Evolutionary conservation across 2,113 vertebrate species (phyloP).

Genomic region (Lycocorax pyrrhopterus): DNA sequence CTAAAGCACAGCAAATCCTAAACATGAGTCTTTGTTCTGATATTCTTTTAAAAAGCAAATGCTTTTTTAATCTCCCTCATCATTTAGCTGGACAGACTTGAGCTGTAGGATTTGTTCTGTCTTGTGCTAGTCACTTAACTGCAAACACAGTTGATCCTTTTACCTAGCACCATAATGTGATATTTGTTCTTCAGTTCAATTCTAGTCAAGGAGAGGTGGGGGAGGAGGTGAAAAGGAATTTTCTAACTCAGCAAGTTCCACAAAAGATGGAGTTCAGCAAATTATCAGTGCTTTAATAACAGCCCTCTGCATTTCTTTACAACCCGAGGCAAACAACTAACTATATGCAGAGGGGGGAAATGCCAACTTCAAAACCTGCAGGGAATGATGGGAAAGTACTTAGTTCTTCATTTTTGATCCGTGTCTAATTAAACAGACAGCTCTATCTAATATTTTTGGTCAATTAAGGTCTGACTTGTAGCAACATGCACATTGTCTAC

Average conservation of each 20-base stretch:
- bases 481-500: neutral
- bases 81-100: neutral
- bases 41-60: neutral
- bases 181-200: constrained; percentile 13
- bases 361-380: constrained; percentile 29
- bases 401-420: constrained; percentile 4
- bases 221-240: constrained; percentile 33
- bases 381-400: neutral
- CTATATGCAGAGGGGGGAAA: neutral
- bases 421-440: constrained; percentile 8
- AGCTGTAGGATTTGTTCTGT: constrained; percentile 21
- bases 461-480: constrained; percentile 15
- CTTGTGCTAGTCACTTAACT: neutral
- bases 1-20: neutral
- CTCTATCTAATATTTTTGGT: neutral
- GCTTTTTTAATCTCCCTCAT: neutral
- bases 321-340: neutral
- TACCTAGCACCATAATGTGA: neutral
- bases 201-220: neutral
- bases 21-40: neutral
- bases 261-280: constrained; percentile 36
- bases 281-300: constrained; percentile 36
- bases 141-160: neutral
- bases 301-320: neutral
- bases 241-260: constrained; percentile 33